These are phyloP conservation scores for Prionailurus bengalensis DNA, from an alignment of 2,113 vertebrate species.

Conservation along the genomic window DNA sequence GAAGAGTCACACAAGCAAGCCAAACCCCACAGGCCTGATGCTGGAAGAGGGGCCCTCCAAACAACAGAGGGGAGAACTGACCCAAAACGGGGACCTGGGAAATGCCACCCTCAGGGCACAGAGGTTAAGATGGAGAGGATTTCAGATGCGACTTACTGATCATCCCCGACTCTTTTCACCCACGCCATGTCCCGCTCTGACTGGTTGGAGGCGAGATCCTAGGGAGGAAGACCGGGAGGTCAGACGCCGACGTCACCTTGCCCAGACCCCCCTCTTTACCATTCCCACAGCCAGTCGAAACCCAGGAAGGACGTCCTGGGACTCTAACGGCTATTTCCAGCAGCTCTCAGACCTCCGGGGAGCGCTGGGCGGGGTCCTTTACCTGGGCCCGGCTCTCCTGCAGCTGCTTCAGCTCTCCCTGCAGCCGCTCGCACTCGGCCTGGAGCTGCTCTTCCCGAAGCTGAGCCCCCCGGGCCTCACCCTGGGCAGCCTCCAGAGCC, in stretches of 20 bases:
- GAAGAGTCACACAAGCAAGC: not conserved
- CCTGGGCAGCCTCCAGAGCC: conserved; percentile 94
- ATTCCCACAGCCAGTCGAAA: not conserved
- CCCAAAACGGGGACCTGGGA: not conserved
- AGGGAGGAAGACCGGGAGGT: conserved; percentile 71
- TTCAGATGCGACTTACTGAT: conserved; percentile 94
- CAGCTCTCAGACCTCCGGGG: not conserved
- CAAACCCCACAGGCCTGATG: not conserved
- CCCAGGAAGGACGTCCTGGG: not conserved
- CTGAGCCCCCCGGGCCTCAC: conserved; percentile 94
- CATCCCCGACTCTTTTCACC: conserved; percentile 98
- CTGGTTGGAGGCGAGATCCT: conserved; percentile 94
- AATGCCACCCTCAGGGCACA: fast-evolving
- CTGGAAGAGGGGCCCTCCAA: not conserved
- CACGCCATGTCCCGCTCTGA: conserved; percentile 97
- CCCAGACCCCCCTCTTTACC: not conserved
- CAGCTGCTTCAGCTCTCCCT: conserved; percentile 93
- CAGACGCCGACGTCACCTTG: not conserved
- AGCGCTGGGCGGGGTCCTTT: not conserved
- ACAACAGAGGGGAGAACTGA: not conserved
- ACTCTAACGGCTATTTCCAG: not conserved
- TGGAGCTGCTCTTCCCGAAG: conserved; percentile 96
- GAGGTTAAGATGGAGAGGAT: not conserved
- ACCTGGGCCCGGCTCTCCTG: conserved; percentile 94
- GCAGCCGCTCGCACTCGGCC: conserved; percentile 93